Evolutionary conservation across 2,888 invertebrate genomes (phyloP).

Genomic region (Synergus umbraculus): DNA sequence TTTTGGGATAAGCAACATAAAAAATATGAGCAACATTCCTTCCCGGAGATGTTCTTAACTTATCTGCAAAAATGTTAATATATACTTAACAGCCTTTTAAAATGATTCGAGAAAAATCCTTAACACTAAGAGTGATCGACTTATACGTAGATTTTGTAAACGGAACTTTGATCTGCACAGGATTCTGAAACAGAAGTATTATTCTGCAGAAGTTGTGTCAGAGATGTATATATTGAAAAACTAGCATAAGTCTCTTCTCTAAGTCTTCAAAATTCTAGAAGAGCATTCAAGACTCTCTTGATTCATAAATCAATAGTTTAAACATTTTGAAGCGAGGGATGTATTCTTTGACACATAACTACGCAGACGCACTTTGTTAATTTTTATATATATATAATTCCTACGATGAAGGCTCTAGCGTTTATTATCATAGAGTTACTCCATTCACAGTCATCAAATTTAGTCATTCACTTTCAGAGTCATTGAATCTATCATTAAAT

Average conservation of each 20-base stretch:
- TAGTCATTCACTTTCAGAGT: constrained; percentile 6
- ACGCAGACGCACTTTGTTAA: constrained; percentile 31
- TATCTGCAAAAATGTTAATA: constrained; percentile 18
- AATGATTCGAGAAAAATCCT: not conserved
- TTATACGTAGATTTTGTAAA: constrained; percentile 14
- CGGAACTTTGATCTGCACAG: not conserved
- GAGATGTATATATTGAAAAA: constrained; percentile 10
- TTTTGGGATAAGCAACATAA: not conserved
- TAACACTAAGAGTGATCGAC: not conserved
- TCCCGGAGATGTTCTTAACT: constrained; percentile 1
- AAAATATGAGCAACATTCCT: constrained; percentile 3
- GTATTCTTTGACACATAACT: constrained; percentile 11
- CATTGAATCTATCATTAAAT: not conserved
- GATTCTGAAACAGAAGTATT: constrained; percentile 16
- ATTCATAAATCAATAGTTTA: constrained; percentile 6
- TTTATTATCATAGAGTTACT: not conserved
- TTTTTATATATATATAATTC: constrained; percentile 17
- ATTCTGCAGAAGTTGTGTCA: constrained; percentile 24
- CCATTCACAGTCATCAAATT: not conserved
- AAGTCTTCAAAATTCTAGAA: constrained; percentile 2
- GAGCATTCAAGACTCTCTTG: constrained; percentile 15
- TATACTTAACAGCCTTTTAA: constrained; percentile 1
- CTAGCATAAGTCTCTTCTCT: not conserved
- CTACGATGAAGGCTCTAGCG: not conserved
- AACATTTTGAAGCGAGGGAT: constrained; percentile 19